Evolutionary conservation across 1,140 invertebrate genomes (phyloP), one percentile per base, ranked within the genome.

Genomic region (Tetramorium parvispinum): DNA sequence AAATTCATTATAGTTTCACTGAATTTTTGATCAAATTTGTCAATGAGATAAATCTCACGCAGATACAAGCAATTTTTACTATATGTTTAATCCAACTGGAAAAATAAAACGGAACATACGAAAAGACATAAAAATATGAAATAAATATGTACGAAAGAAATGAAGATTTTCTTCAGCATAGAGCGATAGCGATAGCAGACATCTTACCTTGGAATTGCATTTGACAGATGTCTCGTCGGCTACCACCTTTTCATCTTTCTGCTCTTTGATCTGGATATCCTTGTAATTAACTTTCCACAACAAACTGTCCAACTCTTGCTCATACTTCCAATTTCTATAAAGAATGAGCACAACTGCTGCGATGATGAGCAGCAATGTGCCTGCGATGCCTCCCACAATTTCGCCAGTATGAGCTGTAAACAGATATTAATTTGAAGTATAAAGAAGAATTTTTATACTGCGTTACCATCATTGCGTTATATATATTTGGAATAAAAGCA

Each of bases 241-340:
- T 83, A 24, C 46, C 40, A 81, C n/a, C 10, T 86, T 43, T 57
- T 95, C 95, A 37, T 97, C 96, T 43, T 93, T 93, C 7, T 89
- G 85, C 49, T 93, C 93, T 83, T 96, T 96, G 78, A 97, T 96
- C 93, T 97, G 96, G 70, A 98, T 97, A 87, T 99, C 98, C 86
- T 97, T 97, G 94, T 97, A 98, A 94, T 99, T 99, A 32, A 99
- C 97, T 95, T 99, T 99, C 99, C 99, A 99, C 0, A 99, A 96
- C 24, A 99, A 95, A 61, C 97, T 98, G 91, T 99, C 98, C 81
- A 99, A 95, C 92, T 99, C 98, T 92, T 99, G 98, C 92, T 99
- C 99, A 93, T 99, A 99, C 27, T 97, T 96, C 98, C 98, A 99
- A 93, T 99, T 99, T 73, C 98, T 96, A 94, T 98, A 98, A 1